Evolutionary conservation across 2,113 vertebrate genomes (phyloP).

Genomic region (Albula glossodonta): DNA sequence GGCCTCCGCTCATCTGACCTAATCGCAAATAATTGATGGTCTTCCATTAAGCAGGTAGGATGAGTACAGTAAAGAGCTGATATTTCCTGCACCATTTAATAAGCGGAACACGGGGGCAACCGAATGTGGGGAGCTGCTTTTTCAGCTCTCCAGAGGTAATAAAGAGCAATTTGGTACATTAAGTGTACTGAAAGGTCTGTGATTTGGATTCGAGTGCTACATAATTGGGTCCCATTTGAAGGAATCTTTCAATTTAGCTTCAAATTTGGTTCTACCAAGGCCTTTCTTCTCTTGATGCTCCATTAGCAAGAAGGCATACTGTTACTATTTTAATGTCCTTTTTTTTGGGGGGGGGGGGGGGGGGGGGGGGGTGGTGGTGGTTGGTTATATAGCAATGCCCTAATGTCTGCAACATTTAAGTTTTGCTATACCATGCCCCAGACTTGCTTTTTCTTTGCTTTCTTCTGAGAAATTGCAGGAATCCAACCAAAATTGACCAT

Average conservation of each 20-base stretch:
- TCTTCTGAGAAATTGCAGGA: not conserved
- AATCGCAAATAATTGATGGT: slow-evolving; percentile 29
- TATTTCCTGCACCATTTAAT: slow-evolving; percentile 24
- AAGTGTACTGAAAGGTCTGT: slow-evolving; percentile 52
- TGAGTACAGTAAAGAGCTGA: slow-evolving; percentile 11
- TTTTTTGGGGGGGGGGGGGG: not conserved
- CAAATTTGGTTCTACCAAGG: slow-evolving; percentile 50
- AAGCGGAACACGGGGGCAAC: slow-evolving; percentile 7
- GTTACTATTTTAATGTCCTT: not conserved
- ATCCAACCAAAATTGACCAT: not conserved
- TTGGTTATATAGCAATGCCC: not conserved
- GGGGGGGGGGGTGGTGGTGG: no score
- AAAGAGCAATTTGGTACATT: slow-evolving; percentile 55
- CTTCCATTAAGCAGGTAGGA: slow-evolving; percentile 23
- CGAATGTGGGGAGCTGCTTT: slow-evolving; percentile 19
- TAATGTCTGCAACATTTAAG: not conserved
- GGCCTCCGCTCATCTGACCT: slow-evolving; percentile 19
- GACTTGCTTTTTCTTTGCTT: not conserved
- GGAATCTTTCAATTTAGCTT: slow-evolving; percentile 56
- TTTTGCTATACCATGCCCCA: not conserved
- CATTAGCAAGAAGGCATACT: slow-evolving; percentile 54
- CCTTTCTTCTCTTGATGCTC: slow-evolving; percentile 52
- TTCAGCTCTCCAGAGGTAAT: slow-evolving; percentile 41
- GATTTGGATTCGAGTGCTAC: slow-evolving; percentile 56
- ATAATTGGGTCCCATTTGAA: slow-evolving; percentile 66